phyloP scores from a whole-genome alignment of 2,888 invertebrate genomes.

The Archaeoteleia sp. region DNA sequence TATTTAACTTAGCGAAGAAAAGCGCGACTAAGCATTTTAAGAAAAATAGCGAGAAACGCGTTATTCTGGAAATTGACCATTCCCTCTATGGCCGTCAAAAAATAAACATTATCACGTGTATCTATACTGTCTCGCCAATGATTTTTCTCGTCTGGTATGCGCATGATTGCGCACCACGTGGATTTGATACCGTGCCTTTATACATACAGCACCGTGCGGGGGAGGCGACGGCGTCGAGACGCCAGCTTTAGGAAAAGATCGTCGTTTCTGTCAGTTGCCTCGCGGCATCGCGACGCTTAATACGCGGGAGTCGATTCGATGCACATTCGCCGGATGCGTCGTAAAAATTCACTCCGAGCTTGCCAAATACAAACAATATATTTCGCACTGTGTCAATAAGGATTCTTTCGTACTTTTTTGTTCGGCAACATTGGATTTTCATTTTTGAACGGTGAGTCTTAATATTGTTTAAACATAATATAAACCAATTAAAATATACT shows the following conservation, averaged over 20 bases:
- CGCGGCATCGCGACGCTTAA: conserved; percentile 62
- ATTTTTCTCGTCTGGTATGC: conserved; percentile 14
- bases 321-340: neutral
- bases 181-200: conserved; percentile 41
- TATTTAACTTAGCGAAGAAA: too few relatives aligned
- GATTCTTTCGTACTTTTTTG: too few relatives aligned
- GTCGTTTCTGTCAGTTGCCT: conserved; percentile 57
- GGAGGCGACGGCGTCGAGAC: conserved; percentile 42
- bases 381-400: too few relatives aligned
- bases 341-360: neutral
- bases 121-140: conserved; percentile 3
- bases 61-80: too few relatives aligned
- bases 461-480: too few relatives aligned
- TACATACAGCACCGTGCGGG: conserved; percentile 10
- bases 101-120: conserved; percentile 8
- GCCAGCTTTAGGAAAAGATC: conserved; percentile 25
- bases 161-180: conserved; percentile 58
- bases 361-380: too few relatives aligned
- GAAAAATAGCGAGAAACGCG: too few relatives aligned
- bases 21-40: too few relatives aligned
- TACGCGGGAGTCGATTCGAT: neutral
- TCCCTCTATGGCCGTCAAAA: too few relatives aligned
- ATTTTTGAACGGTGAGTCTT: too few relatives aligned
- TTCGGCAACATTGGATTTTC: too few relatives aligned
- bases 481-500: too few relatives aligned